Base-by-base conservation (phyloP, 2,797 vertebrate species). In the Apodemus agrarius region DNA sequence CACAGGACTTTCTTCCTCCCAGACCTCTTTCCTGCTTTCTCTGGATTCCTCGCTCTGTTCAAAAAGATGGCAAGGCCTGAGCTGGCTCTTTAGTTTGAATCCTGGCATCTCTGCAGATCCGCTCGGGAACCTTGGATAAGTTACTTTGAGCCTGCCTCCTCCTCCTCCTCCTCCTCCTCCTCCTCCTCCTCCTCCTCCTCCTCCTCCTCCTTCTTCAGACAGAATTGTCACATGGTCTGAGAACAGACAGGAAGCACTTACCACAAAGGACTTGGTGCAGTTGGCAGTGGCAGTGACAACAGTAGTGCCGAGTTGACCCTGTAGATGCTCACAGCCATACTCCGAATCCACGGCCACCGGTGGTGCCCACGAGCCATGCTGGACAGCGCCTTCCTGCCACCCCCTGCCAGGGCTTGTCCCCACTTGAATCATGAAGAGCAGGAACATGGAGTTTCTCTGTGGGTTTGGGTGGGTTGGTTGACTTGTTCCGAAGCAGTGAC, bases 371-470 rank as follows among this genome's bases (percentile, higher is more conserved):
- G 13, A 12, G n/a, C n/a, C 19, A 2, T 40, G 37, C 7, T 26
- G 3, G 49, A 11, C 7, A 69, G 21, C 24, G 19, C n/a, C 40
- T 92, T 52, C 24, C 63, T 49, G n/a, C 65, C 6, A 49, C 0
- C 40, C 34, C 24, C 59, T 65, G 22, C 78, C n/a, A 14, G 31
- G 29, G 16, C 57, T 40, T 13, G 86, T 94, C 49, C 80, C 6
- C n/a, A 78, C 83, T 80, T 54, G 82, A 88, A 29, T 61, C 76
- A n/a, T 65, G 61, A 95, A 90, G 80, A 74, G 74, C 54, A 78
- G 54, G 74, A 86, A 52, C 16, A 11, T 40, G 4, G 84, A 75
- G 22, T 85, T 69, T 79, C 87, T 93, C 57, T 84, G 29, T 75
- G 34, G 46, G 59, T 75, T n/a, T 24, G 80, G 63, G 49, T 83